phyloP scores from a whole-genome alignment of 2,888 invertebrate species.

The Lepidonotus clava region DNA sequence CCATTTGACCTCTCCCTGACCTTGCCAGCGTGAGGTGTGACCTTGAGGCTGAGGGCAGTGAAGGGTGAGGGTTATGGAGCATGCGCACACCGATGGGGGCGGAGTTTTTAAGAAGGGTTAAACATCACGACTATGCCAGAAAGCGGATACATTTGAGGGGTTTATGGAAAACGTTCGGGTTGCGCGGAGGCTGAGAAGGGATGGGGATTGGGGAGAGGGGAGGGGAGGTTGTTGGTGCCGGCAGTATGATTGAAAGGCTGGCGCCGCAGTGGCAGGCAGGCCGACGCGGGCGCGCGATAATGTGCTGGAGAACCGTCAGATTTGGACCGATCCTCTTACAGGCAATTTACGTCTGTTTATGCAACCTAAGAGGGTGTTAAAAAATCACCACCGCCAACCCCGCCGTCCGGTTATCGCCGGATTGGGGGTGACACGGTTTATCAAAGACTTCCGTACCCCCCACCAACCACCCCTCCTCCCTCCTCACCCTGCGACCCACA shows the following conservation, averaged over 20 bases:
- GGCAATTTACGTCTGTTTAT: constrained; percentile 51
- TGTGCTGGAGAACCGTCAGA: constrained; percentile 19
- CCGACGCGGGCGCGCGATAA: constrained; percentile 10
- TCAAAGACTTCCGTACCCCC: neutral
- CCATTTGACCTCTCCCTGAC: constrained; percentile 19
- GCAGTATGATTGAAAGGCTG: constrained; percentile 38
- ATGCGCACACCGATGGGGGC: neutral
- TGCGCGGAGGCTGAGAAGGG: neutral
- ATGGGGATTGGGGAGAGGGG: neutral
- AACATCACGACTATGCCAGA: neutral
- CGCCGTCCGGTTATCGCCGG: neutral
- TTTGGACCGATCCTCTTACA: constrained; percentile 48
- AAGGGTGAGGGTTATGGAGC: neutral
- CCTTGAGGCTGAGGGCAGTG: neutral
- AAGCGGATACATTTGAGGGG: neutral
- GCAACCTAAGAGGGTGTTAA: constrained; percentile 48
- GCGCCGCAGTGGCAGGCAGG: constrained; percentile 30
- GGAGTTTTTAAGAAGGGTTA: neutral
- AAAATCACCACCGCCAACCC: neutral
- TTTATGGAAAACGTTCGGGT: neutral
- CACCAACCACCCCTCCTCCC: neutral
- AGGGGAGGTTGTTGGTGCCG: neutral
- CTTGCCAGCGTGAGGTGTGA: constrained; percentile 31
- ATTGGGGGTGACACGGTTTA: constrained; percentile 10
- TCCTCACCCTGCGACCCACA: neutral